Evolutionary conservation across 2,888 invertebrate species (phyloP).

Genomic region (Neoascia interrupta): DNA sequence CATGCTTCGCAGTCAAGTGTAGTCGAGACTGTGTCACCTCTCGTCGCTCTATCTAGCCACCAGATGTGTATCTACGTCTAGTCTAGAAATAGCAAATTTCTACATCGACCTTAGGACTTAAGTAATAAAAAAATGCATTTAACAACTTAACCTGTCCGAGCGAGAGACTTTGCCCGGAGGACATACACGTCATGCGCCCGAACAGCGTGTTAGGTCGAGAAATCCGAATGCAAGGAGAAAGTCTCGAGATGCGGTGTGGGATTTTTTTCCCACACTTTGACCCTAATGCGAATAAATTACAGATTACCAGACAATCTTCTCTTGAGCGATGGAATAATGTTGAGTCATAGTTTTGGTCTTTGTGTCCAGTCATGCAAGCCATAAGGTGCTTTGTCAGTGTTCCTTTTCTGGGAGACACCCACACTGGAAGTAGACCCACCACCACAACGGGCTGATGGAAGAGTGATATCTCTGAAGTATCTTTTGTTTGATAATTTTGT

Average conservation of each 20-base stretch:
- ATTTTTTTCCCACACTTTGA: constrained; percentile 7
- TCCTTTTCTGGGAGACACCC: constrained; percentile 16
- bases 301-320: not conserved
- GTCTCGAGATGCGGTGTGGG: constrained; percentile 33
- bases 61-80: constrained; percentile 1
- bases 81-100: constrained; percentile 11
- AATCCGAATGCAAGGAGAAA: not conserved
- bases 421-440: not conserved
- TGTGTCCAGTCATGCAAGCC: constrained; percentile 6
- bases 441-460: constrained; percentile 1
- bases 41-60: not conserved
- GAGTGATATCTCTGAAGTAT: not conserved
- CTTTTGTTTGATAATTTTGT: constrained; percentile 5
- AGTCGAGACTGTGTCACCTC: too few relatives aligned
- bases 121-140: not conserved
- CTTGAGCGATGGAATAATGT: not conserved
- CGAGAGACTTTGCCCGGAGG: too few relatives aligned
- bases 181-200: constrained; percentile 4
- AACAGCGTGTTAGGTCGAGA: constrained; percentile 51
- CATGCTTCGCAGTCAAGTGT: not conserved
- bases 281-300: constrained; percentile 26
- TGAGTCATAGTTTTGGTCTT: constrained; percentile 21
- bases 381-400: constrained; percentile 1
- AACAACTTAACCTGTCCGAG: constrained; percentile 19
- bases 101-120: constrained; percentile 18